Evolutionary conservation across 2,888 invertebrate species (phyloP).

Genomic region (Campoletis raptor): DNA sequence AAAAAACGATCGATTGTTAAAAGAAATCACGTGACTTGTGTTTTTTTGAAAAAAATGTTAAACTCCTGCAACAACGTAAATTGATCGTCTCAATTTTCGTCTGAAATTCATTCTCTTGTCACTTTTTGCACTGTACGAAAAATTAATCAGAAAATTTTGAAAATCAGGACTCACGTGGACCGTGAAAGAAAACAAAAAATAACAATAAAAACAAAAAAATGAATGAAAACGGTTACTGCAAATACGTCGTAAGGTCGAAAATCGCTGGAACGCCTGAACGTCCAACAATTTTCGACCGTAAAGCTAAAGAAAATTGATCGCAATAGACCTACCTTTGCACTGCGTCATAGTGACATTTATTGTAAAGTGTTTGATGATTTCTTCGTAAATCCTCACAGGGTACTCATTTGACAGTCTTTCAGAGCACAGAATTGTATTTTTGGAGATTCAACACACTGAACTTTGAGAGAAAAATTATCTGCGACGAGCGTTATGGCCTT

Average conservation of each 20-base stretch:
- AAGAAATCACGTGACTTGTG: background rate
- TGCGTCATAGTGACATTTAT: background rate
- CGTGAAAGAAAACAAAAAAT: background rate
- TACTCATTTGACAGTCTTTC: background rate
- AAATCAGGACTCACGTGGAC: background rate
- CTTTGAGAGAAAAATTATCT: slow-evolving; percentile 36
- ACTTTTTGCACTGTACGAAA: background rate
- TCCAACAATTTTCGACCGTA: slow-evolving; percentile 77
- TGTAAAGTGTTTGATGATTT: slow-evolving; percentile 2
- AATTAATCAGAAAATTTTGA: background rate
- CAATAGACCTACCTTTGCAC: slow-evolving; percentile 76
- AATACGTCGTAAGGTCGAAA: slow-evolving; percentile 75
- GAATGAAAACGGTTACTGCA: background rate
- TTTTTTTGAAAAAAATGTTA: background rate
- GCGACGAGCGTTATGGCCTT: slow-evolving; percentile 69
- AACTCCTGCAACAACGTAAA: background rate
- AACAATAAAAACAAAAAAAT: slow-evolving; percentile 25
- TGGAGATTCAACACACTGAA: slow-evolving; percentile 37
- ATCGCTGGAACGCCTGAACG: slow-evolving; percentile 73
- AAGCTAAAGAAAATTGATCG: slow-evolving; percentile 64
- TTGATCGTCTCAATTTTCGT: background rate
- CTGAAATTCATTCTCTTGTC: background rate
- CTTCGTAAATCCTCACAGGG: background rate
- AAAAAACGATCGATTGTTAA: background rate
- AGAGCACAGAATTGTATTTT: background rate